These are phyloP conservation scores for Musca vetustissima DNA, from an alignment of 1,140 invertebrate species.

Conservation along the genomic window DNA sequence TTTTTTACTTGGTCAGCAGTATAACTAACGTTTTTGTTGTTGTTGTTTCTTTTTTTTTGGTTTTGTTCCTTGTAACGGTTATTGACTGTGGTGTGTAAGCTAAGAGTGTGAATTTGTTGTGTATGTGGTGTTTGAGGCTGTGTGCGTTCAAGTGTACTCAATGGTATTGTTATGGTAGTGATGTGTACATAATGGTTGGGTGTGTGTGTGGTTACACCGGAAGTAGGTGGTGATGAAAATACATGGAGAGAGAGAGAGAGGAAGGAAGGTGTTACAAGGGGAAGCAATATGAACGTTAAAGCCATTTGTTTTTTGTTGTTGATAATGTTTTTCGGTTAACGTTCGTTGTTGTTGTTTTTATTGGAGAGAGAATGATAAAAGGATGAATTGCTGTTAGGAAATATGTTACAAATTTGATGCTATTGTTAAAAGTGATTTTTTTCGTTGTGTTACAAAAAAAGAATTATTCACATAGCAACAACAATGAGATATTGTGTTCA, in stretches of 20 bases:
- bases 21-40: not conserved
- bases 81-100: slow-evolving; percentile 8
- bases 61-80: slow-evolving; percentile 11
- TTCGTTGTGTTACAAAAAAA: no score
- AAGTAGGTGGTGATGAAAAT: not conserved
- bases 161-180: no score
- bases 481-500: not conserved
- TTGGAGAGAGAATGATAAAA: not conserved
- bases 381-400: not conserved
- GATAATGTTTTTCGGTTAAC: not conserved
- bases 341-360: not conserved
- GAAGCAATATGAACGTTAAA: no score
- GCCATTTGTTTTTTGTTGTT: not conserved
- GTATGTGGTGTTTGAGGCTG: no score
- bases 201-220: slow-evolving; percentile 11
- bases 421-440: slow-evolving; percentile 8
- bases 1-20: slow-evolving; percentile 19
- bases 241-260: no score
- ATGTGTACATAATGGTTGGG: not conserved
- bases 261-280: no score
- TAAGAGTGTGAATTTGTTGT: not conserved
- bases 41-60: no score
- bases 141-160: not conserved
- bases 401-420: slow-evolving; percentile 19
- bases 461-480: no score